Conservation (phyloP, 1,140 invertebrate species). For the Scaptodrosophila lebanonensis region DNA sequence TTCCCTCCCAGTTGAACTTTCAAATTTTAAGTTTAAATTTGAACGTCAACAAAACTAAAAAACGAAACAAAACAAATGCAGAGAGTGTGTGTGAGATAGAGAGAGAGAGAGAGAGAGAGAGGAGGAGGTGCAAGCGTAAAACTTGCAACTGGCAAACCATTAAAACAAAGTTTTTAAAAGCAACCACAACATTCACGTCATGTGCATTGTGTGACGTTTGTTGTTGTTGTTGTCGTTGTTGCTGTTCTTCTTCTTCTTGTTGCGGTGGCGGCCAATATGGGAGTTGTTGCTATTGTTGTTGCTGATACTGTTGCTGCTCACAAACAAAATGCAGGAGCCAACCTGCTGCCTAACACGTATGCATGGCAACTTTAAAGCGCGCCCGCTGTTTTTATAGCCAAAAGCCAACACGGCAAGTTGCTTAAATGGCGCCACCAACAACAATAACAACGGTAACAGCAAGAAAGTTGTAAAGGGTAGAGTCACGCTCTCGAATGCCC, state of each 20-base stretch:
- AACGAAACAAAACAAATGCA: neutral
- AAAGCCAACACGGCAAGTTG: constrained; percentile 65
- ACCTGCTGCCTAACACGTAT: constrained; percentile 4
- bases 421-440: constrained; percentile 31
- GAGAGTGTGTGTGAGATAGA: neutral
- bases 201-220: constrained; percentile 49
- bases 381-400: constrained; percentile 62
- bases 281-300: constrained; percentile 18
- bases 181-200: constrained; percentile 62
- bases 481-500: too few relatives aligned
- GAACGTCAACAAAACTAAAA: constrained; percentile 35
- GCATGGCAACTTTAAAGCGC: constrained; percentile 59
- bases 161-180: constrained; percentile 67
- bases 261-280: too few relatives aligned
- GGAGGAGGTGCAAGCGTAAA: constrained; percentile 12
- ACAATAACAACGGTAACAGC: constrained; percentile 18
- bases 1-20: constrained; percentile 23
- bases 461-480: too few relatives aligned
- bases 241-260: too few relatives aligned
- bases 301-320: neutral
- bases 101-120: constrained; percentile 5
- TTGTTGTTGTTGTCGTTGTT: constrained; percentile 26
- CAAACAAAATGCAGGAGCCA: constrained; percentile 38
- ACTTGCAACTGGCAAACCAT: constrained; percentile 43
- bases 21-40: constrained; percentile 52